Base-by-base conservation (phyloP, 2,888 invertebrate species). In the Antitype chi region DNA sequence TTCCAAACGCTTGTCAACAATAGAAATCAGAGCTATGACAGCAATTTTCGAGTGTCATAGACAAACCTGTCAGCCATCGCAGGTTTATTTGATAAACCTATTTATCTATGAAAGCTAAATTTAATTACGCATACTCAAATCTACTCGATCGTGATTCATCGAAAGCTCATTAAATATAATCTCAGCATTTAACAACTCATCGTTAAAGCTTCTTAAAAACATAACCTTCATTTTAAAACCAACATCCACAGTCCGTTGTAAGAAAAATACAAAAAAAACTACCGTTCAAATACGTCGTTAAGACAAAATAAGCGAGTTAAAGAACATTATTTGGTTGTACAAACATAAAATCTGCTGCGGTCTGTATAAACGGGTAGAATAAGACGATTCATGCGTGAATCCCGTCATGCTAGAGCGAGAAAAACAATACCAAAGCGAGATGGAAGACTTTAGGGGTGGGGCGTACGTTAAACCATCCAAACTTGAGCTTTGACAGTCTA, bases 271-370 rank as follows among this genome's bases (percentile, higher is more conserved):
- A 69, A 71, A 78, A 78, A 84, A 80, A 78, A 74, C 64, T 74
- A 76, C 85, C 49, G 55, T 70, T 67, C n/a, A 84, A 85, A 81
- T 74, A 80, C 66, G 74, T 82, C 79, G 79, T 86, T 86, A 82
- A 73, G 76, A 79, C 81, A 85, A 84, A 89, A 84, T 81, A 85
- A 85, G 74, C 81, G 60, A 69, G 80, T 69, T 76, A 77, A 86
- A 88, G 87, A 81, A 83, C 76, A 86, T 87, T 88, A 88, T 85
- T 88, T 82, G 74, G 76, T 88, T 88, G 87, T 88, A 67, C 82
- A 89, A 90, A 91, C 89, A 91, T 85, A 85, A 88, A 90, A 90
- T 89, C 88, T 88, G 88, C 87, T 90, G 93, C 76, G 93, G 93
- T 93, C 89, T 86, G 80, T 82, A 81, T 86, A 80, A 85, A 87